Evolutionary conservation across 2,888 invertebrate genomes (phyloP).

Genomic region (Amphimallon solstitiale): DNA sequence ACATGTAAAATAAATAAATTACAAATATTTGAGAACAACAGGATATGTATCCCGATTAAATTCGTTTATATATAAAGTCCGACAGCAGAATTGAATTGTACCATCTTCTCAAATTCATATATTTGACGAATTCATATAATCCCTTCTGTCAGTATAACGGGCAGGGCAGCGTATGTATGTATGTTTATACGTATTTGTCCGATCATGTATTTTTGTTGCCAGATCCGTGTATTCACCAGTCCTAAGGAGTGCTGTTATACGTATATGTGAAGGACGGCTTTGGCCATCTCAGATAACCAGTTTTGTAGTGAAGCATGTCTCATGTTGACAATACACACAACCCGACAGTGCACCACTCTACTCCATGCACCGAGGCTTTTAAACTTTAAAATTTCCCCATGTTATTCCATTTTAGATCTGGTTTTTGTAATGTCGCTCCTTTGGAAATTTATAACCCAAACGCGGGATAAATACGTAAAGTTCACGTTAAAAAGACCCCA

Average conservation of each 20-base stretch:
- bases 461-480: no score
- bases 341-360: conserved; percentile 31
- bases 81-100: no score
- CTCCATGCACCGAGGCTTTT: conserved; percentile 20
- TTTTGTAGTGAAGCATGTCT: conserved; percentile 46
- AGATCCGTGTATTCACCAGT: conserved; percentile 34
- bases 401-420: background rate
- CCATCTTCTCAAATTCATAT: no score
- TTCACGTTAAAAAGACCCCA: no score
- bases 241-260: conserved; percentile 41
- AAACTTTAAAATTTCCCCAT: conserved; percentile 26
- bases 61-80: no score
- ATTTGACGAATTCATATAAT: no score
- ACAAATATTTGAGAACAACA: no score
- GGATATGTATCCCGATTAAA: no score
- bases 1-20: no score
- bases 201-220: background rate
- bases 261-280: conserved; percentile 48
- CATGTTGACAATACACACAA: conserved; percentile 44
- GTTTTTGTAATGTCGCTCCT: background rate
- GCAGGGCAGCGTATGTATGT: no score
- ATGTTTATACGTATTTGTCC: background rate
- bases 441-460: no score
- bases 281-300: conserved; percentile 46
- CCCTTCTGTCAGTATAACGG: no score